Evolutionary conservation across 2,113 vertebrate genomes (phyloP).

Genomic region (Petaurus breviceps): DNA sequence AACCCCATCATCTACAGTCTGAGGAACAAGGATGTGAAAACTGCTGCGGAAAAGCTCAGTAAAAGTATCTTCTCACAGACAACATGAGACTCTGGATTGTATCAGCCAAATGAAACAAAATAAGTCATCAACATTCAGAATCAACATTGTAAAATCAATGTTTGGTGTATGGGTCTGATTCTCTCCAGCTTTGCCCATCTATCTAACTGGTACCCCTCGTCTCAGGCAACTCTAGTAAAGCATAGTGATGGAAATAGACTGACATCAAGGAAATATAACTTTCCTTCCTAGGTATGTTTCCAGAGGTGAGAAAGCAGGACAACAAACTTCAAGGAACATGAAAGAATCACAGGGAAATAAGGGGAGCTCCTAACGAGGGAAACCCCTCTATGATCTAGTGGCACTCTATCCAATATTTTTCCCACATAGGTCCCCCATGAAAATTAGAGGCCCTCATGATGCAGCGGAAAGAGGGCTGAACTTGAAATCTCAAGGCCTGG

Average conservation of each 20-base stretch:
- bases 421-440: neutral
- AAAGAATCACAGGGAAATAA: neutral
- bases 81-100: neutral
- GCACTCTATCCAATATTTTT: neutral
- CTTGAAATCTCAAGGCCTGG: neutral
- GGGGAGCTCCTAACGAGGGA: too few relatives aligned
- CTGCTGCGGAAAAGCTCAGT: slow-evolving; percentile 4
- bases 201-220: neutral
- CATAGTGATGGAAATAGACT: neutral
- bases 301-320: neutral
- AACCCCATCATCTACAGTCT: slow-evolving; percentile 74
- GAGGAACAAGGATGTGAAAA: slow-evolving; percentile 68
- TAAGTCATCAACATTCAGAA: neutral
- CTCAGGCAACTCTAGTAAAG: neutral
- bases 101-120: neutral
- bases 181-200: neutral
- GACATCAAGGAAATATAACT: neutral
- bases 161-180: neutral
- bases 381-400: neutral
- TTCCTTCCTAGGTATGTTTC: neutral
- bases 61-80: neutral
- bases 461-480: neutral
- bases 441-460: neutral
- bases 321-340: neutral
- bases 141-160: neutral